Conservation (phyloP, 1,140 invertebrate species). For the Dendrolimus punctatus region DNA sequence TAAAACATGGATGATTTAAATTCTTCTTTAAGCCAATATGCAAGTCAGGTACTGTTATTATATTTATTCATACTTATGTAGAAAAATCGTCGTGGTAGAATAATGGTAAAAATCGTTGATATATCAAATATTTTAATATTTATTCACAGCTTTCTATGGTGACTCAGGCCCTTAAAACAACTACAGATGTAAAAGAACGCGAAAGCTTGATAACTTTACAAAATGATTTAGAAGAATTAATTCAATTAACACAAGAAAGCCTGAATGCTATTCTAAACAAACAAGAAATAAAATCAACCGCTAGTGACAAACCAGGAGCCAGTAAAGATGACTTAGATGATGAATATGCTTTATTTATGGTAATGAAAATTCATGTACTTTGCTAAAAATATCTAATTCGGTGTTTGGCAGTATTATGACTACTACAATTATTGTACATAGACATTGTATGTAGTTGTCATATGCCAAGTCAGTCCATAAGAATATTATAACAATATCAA, state of each 20-base stretch:
- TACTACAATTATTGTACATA: too few relatives aligned
- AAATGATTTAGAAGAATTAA: constrained; percentile 76
- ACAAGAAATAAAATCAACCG: constrained; percentile 4
- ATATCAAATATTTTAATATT: constrained; percentile 6
- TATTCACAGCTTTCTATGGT: constrained; percentile 74
- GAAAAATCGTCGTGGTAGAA: too few relatives aligned
- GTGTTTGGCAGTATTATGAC: not conserved
- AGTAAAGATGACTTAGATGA: constrained; percentile 65
- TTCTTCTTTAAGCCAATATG: constrained; percentile 66
- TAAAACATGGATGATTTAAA: constrained; percentile 38
- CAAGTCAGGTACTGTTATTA: constrained; percentile 63
- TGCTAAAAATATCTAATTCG: not conserved
- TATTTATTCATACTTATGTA: not conserved
- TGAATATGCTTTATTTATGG: constrained; percentile 82
- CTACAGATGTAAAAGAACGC: constrained; percentile 66
- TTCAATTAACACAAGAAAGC: constrained; percentile 76
- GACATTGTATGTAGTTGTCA: too few relatives aligned
- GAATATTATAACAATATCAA: too few relatives aligned
- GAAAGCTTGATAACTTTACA: constrained; percentile 74
- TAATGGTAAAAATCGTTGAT: too few relatives aligned
- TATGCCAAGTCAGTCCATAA: too few relatives aligned
- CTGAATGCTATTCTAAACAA: constrained; percentile 43
- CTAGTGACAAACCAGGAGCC: constrained; percentile 20
- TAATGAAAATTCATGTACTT: constrained; percentile 25
- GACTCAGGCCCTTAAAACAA: constrained; percentile 69